These are phyloP conservation scores for Drosophila pseudoananassae DNA, from an alignment of 1,140 invertebrate species.

Conservation along the genomic window DNA sequence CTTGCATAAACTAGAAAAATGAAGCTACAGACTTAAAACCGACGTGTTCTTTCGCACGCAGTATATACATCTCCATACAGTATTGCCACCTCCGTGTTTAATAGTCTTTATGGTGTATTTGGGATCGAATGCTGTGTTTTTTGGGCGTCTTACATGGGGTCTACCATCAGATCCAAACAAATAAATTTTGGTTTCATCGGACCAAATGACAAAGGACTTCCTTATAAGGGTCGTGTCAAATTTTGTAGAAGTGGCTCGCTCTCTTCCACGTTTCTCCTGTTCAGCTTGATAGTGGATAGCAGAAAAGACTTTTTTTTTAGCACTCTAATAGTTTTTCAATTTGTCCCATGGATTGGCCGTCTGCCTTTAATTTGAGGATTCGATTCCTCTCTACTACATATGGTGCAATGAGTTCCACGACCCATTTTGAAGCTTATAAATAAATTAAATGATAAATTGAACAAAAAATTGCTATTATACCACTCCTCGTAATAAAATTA, in stretches of 20 bases:
- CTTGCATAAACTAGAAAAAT: too few species aligned
- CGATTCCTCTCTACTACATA: too few species aligned
- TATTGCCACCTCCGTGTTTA: background rate
- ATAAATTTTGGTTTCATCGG: background rate
- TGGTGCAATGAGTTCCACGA: background rate
- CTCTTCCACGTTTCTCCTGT: background rate
- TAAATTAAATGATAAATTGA: background rate
- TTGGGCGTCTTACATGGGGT: background rate
- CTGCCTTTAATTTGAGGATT: background rate
- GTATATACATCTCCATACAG: too few species aligned
- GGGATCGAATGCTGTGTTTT: background rate
- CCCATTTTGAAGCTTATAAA: background rate
- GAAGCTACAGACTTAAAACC: too few species aligned
- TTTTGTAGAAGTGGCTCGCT: background rate
- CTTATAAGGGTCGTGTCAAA: background rate
- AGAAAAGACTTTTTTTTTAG: background rate
- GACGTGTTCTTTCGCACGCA: too few species aligned
- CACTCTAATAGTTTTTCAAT: background rate
- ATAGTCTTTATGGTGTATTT: background rate
- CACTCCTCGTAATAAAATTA: too few species aligned
- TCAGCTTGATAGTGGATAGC: background rate
- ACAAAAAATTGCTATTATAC: too few species aligned
- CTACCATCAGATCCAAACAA: background rate
- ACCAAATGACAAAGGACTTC: background rate
- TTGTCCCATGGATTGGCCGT: background rate